Evolutionary conservation across 1,140 invertebrate species (phyloP), one percentile per base, ranked within the genome.

Genomic region (Gryllus bimaculatus): DNA sequence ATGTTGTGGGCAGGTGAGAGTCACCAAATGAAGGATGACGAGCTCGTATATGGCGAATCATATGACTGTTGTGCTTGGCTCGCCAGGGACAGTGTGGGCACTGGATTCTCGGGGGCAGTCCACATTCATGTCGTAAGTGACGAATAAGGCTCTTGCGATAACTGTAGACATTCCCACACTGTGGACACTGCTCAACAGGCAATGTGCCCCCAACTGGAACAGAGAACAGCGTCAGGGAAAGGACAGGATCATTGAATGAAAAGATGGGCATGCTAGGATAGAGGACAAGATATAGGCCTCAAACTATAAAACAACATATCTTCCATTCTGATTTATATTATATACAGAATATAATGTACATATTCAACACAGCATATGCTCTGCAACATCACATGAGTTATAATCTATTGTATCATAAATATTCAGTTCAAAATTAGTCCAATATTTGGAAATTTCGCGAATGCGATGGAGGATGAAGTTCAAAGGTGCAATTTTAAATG

Each of bases 141-240:
- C 84, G 88, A 0, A 93, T 88, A 88, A 94, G 88, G 78, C 93
- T 78, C 39, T 92, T 94, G 84, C 94, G 94, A 93, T 93, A 94
- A 82, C 92, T 88, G 84, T 94, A 94, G 39, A 91, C 89, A 83
- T 94, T 94, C 74, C 93, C 92, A 85, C 93, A 94, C 83, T 93
- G 92, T 76, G 92, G 87, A 83, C 93, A 94, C 48, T 92, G 89
- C 84, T 47, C 26, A 93, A 88, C 88, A 94, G 88, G 26, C 26
- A 39, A 66, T 66, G 10, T 18, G 18, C 54, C 18, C 10, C 10
- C 18, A 18, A 18, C 54, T 66, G 54, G 54, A 66, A 66, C 54
- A 66, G 54, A 66, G 54, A 66, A 66, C 10, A 66, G 54, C 18
- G 54, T 66, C 54, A 66, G 54, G 54, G 10, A 66, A 66, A 66